phyloP scores from a whole-genome alignment of 2,888 invertebrate species.

The Nephrocerus scutellatus region DNA sequence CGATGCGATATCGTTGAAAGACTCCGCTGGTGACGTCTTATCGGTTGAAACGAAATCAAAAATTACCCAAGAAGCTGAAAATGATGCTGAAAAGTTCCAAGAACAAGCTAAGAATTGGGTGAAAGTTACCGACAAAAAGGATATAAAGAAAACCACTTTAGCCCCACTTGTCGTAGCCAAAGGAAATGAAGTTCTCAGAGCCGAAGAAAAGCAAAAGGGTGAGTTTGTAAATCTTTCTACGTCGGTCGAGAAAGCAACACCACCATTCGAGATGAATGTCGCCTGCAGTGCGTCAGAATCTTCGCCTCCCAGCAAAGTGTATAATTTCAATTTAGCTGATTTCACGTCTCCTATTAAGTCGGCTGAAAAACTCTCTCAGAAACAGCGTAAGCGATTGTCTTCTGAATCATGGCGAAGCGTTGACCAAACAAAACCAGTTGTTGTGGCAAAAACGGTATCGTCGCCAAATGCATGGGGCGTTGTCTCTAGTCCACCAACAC shows the following conservation, averaged over 20 bases:
- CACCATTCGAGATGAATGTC: too few relatives aligned
- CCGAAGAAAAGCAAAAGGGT: slow-evolving; percentile 49
- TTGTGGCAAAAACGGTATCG: slow-evolving; percentile 21
- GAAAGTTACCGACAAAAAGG: slow-evolving; percentile 47
- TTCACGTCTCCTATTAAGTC: slow-evolving; percentile 32
- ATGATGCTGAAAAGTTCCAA: slow-evolving; percentile 22
- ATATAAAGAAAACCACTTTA: slow-evolving; percentile 45
- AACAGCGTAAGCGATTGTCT: slow-evolving; percentile 52
- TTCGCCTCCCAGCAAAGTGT: slow-evolving; percentile 20
- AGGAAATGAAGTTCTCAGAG: slow-evolving; percentile 47
- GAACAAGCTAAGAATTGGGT: slow-evolving; percentile 37
- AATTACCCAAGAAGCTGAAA: slow-evolving; percentile 19
- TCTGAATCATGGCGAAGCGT: slow-evolving; percentile 42
- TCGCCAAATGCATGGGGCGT: slow-evolving; percentile 38
- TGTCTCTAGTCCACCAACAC: slow-evolving; percentile 18
- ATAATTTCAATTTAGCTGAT: slow-evolving; percentile 37
- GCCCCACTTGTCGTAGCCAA: slow-evolving; percentile 21
- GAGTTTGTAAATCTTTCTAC: slow-evolving; percentile 44
- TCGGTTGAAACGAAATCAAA: too few relatives aligned
- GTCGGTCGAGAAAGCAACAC: slow-evolving; percentile 6
- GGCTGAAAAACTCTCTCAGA: slow-evolving; percentile 52
- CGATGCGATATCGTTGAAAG: slow-evolving; percentile 34
- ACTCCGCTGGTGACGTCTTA: slow-evolving; percentile 12
- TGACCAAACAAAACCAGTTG: slow-evolving; percentile 23
- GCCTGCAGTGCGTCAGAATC: slow-evolving; percentile 21